Percentiles rank a stretch among this genome's conserved stretches.
Evolutionary conservation across 2,797 vertebrate genomes (phyloP).

Genomic region (Chromobotia macracanthus): DNA sequence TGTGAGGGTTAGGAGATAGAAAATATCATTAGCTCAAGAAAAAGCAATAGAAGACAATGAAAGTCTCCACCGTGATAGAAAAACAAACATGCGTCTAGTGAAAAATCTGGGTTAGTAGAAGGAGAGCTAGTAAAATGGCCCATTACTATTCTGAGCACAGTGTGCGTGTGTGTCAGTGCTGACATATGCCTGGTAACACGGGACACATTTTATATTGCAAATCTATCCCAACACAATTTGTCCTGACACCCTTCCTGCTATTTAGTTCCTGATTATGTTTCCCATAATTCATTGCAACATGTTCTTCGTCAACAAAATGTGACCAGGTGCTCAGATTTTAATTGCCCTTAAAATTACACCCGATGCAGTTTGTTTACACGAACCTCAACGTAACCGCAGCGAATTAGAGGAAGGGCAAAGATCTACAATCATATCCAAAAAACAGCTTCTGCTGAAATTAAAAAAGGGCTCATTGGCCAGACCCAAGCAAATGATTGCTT

Average conservation of each 20-base stretch:
- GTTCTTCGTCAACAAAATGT: not conserved
- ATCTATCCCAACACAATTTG: conserved; percentile 7
- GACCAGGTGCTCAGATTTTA: not conserved
- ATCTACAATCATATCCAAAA: not conserved
- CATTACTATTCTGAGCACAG: conserved; percentile 51
- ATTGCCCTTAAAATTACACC: conserved; percentile 10
- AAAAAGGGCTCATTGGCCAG: not conserved
- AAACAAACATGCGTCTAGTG: conserved; percentile 18
- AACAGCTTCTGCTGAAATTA: not conserved
- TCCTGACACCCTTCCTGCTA: conserved; percentile 29
- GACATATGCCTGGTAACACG: conserved; percentile 18
- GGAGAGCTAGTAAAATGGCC: conserved; percentile 44
- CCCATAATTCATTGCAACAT: not conserved
- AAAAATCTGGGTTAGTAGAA: conserved; percentile 21
- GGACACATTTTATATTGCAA: conserved; percentile 12
- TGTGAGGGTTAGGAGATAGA: not conserved
- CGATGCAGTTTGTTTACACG: not conserved
- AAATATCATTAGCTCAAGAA: not conserved
- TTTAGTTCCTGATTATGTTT: conserved; percentile 27
- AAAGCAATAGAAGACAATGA: conserved; percentile 1
- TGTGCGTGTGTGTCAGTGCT: conserved; percentile 5
- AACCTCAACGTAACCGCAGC: not conserved
- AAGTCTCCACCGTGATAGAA: not conserved
- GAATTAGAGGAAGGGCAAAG: not conserved
- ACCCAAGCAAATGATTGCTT: not conserved